phyloP scores from a whole-genome alignment of 2,888 invertebrate genomes.

The Cerceris ruficornis region DNA sequence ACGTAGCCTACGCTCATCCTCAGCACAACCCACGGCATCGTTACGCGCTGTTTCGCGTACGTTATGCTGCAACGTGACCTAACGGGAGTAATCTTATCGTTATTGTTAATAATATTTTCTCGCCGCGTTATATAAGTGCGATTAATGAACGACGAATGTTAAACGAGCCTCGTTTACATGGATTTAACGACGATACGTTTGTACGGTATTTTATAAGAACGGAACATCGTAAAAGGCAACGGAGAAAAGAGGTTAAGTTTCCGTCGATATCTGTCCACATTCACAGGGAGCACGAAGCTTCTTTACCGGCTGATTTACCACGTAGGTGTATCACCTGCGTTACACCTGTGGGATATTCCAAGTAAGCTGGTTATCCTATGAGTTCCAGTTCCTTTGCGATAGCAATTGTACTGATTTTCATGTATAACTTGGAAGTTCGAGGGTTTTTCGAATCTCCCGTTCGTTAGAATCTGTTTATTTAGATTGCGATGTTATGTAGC shows the following conservation, averaged over 20 bases:
- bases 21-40: slow-evolving; percentile 37
- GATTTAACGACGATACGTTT: slow-evolving; percentile 10
- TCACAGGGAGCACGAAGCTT: slow-evolving; percentile 9
- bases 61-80: slow-evolving; percentile 20
- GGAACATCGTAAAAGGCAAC: not conserved
- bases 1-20: slow-evolving; percentile 39
- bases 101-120: slow-evolving; percentile 29
- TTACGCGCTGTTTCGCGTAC: slow-evolving; percentile 51
- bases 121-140: slow-evolving; percentile 32
- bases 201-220: slow-evolving; percentile 9
- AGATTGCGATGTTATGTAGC: too few relatives aligned
- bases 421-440: too few relatives aligned
- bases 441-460: too few relatives aligned
- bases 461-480: too few relatives aligned
- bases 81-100: slow-evolving; percentile 54
- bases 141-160: slow-evolving; percentile 16
- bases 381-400: not conserved
- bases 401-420: too few relatives aligned
- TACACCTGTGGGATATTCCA: slow-evolving; percentile 23
- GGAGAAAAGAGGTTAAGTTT: slow-evolving; percentile 44
- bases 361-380: not conserved
- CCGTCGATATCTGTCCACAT: slow-evolving; percentile 41
- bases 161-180: not conserved
- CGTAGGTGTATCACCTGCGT: slow-evolving; percentile 37
- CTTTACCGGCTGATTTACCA: slow-evolving; percentile 46